A percentile compares a stretch with the other conserved stretches of the same genome.
These are phyloP conservation scores for Apodemus sylvaticus DNA, from an alignment of 2,113 vertebrate species.

Conservation along the genomic window DNA sequence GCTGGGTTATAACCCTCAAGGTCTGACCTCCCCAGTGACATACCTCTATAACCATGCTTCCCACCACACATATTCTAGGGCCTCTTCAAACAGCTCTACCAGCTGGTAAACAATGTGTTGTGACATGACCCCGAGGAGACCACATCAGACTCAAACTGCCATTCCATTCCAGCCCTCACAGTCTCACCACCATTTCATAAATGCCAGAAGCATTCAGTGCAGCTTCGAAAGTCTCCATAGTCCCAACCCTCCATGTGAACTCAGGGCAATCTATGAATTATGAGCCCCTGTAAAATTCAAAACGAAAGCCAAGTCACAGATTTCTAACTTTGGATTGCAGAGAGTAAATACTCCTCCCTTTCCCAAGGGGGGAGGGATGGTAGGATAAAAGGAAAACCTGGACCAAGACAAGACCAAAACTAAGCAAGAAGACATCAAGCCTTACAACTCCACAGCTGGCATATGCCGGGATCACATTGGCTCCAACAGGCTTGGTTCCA, in stretches of 20 bases:
- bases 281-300: neutral
- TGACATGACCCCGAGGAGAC: neutral
- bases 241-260: neutral
- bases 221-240: neutral
- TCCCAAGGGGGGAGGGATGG: neutral
- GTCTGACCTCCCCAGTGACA: too few species aligned
- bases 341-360: neutral
- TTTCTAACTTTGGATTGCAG: neutral
- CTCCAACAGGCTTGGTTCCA: neutral
- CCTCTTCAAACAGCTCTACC: too few species aligned
- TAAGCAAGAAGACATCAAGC: neutral
- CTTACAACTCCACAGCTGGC: neutral
- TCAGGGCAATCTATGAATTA: neutral
- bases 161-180: too few species aligned
- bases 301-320: neutral
- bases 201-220: neutral
- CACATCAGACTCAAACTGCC: neutral
- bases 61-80: neutral
- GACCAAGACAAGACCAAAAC: neutral
- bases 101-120: neutral
- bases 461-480: too few species aligned
- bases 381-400: neutral
- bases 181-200: neutral
- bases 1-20: neutral
- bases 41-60: neutral